Percentiles rank a stretch among this genome's conserved stretches.
phyloP scores from a whole-genome alignment of 1,140 invertebrate genomes.

The Venturia canescens region DNA sequence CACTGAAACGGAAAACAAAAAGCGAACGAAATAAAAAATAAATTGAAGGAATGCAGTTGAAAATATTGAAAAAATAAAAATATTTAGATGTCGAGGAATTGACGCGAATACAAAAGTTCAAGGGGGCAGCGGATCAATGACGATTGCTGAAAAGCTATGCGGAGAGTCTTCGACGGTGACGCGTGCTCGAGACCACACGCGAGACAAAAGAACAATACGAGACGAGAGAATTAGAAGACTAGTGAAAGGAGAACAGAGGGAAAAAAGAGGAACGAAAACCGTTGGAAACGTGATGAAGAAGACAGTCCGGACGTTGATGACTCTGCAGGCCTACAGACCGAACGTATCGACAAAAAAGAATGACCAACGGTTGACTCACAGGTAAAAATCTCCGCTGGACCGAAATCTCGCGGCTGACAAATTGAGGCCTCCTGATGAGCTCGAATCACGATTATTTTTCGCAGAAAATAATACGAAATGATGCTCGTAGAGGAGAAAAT shows the following conservation, averaged over 20 bases:
- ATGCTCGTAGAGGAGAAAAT: neutral
- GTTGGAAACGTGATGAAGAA: neutral
- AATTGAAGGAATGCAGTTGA: too few relatives aligned
- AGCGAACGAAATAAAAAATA: neutral
- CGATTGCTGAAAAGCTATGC: neutral
- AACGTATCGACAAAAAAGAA: neutral
- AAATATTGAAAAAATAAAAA: too few relatives aligned
- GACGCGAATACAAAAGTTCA: neutral
- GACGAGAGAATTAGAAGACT: neutral
- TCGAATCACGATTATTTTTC: neutral
- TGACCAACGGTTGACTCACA: neutral
- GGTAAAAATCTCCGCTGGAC: neutral
- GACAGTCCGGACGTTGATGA: neutral
- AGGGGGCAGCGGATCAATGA: neutral
- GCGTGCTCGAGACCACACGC: neutral
- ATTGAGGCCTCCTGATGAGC: neutral
- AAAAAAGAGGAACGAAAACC: neutral
- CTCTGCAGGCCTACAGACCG: neutral
- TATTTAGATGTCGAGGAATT: too few relatives aligned
- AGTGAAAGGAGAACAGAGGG: neutral
- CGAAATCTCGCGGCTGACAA: neutral
- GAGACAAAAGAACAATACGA: neutral
- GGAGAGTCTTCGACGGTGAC: neutral
- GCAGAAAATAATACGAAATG: neutral
- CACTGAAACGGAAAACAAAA: too few relatives aligned